Evolutionary conservation across 2,888 invertebrate species (phyloP).

Genomic region (Nasonovia ribisnigri): DNA sequence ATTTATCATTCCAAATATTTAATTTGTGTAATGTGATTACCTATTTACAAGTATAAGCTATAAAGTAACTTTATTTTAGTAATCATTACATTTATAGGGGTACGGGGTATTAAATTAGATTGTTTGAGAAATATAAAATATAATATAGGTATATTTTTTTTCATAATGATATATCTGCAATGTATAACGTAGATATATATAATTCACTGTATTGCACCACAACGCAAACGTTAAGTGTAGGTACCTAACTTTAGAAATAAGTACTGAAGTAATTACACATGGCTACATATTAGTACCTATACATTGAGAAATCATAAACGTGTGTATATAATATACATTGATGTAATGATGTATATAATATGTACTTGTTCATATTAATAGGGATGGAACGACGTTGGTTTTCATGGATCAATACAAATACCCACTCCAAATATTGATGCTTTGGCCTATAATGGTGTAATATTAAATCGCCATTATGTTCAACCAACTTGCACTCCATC

Average conservation of each 20-base stretch:
- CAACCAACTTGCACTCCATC: slow-evolving; percentile 89
- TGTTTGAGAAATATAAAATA: not conserved
- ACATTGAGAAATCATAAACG: not conserved
- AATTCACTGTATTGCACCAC: not conserved
- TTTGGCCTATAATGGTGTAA: slow-evolving; percentile 86
- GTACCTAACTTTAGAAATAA: not conserved
- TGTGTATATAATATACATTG: not conserved
- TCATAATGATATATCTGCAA: not conserved
- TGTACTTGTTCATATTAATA: slow-evolving; percentile 70
- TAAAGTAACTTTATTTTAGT: too few relatives aligned
- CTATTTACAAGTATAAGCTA: too few relatives aligned
- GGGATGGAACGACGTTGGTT: slow-evolving; percentile 95
- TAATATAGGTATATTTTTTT: not conserved
- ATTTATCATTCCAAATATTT: too few relatives aligned
- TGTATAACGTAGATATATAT: not conserved
- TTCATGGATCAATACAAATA: slow-evolving; percentile 89
- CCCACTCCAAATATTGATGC: slow-evolving; percentile 92
- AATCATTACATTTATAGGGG: too few relatives aligned
- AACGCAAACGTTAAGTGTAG: not conserved
- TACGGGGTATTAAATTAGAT: not conserved
- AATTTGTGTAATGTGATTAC: too few relatives aligned
- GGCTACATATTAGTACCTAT: not conserved
- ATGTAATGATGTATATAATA: too few relatives aligned
- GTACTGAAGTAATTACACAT: not conserved
- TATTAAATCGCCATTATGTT: slow-evolving; percentile 88